phyloP scores from a whole-genome alignment of 37 sponge, comb jelly and placozoan genomes.

The Eunapius fragilis region DNA sequence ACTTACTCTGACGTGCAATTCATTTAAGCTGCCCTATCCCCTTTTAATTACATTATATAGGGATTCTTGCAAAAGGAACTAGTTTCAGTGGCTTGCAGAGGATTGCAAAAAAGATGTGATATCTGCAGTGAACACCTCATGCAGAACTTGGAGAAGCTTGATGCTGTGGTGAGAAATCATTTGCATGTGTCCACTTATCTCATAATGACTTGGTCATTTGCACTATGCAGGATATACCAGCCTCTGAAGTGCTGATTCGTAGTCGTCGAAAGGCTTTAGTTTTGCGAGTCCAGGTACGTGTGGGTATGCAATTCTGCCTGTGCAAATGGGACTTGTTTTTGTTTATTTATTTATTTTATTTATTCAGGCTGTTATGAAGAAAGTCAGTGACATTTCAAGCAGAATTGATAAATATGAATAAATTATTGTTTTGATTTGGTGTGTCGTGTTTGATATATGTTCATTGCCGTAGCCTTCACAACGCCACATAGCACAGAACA shows the following conservation, averaged over 20 bases:
- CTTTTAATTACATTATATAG: neutral
- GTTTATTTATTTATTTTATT: too few relatives aligned
- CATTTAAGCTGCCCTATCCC: too few relatives aligned
- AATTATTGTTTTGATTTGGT: neutral
- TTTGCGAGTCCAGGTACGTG: neutral
- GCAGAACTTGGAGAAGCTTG: constrained; percentile 46
- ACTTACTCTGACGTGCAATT: too few relatives aligned
- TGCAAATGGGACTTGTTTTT: too few relatives aligned
- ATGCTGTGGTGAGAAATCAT: constrained; percentile 20
- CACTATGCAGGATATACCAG: neutral
- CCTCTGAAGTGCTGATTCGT: neutral
- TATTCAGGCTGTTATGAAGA: neutral
- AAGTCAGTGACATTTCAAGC: neutral
- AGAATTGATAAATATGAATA: neutral
- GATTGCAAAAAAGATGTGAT: constrained; percentile 38
- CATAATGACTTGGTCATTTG: neutral
- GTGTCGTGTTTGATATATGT: neutral
- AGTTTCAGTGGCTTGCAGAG: constrained; percentile 27
- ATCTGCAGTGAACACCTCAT: constrained; percentile 38
- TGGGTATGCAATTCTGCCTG: too few relatives aligned
- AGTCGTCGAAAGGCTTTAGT: neutral
- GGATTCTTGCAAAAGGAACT: constrained; percentile 47
- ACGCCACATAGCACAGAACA: neutral
- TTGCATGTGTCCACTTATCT: neutral
- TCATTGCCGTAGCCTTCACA: neutral